A percentile compares a stretch with the other conserved stretches of the same genome.
Evolutionary conservation across 2,113 vertebrate species (phyloP).

Genomic region (Ellobius talpinus): DNA sequence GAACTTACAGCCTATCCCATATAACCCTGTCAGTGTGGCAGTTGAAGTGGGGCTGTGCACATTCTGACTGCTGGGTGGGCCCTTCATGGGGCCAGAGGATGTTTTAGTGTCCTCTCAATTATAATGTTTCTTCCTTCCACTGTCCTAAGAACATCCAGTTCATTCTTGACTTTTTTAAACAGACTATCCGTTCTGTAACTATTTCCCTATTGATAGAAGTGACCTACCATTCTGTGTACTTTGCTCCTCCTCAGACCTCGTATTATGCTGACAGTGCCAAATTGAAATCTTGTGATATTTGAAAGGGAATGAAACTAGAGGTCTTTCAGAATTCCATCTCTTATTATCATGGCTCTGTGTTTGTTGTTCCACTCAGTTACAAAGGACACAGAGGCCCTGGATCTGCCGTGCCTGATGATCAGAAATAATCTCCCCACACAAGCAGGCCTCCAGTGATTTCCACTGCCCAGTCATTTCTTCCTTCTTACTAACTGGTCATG

Average conservation of each 20-base stretch:
- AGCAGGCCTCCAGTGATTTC: background rate
- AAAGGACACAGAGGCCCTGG: background rate
- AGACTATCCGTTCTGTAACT: background rate
- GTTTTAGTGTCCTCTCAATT: slow-evolving; percentile 13
- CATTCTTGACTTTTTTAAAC: background rate
- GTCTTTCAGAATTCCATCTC: background rate
- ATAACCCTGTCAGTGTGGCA: background rate
- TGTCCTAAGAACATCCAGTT: background rate
- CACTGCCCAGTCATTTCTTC: slow-evolving; percentile 32
- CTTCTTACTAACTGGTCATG: slow-evolving; percentile 13
- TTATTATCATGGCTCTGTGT: background rate
- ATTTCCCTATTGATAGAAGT: slow-evolving; percentile 24
- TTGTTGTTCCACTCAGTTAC: background rate
- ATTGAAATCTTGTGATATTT: slow-evolving; percentile 63
- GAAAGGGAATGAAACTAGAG: background rate
- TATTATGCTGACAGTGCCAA: slow-evolving; percentile 25
- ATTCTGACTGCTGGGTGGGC: background rate
- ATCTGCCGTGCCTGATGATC: background rate
- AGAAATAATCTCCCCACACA: background rate
- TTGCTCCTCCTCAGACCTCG: background rate
- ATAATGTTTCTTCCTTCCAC: background rate
- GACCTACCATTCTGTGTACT: slow-evolving; percentile 18
- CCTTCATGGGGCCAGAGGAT: background rate
- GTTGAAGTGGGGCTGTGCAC: background rate
- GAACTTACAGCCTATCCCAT: background rate